Evolutionary conservation across 2,888 invertebrate species (phyloP).

Genomic region (Volucella zonaria): DNA sequence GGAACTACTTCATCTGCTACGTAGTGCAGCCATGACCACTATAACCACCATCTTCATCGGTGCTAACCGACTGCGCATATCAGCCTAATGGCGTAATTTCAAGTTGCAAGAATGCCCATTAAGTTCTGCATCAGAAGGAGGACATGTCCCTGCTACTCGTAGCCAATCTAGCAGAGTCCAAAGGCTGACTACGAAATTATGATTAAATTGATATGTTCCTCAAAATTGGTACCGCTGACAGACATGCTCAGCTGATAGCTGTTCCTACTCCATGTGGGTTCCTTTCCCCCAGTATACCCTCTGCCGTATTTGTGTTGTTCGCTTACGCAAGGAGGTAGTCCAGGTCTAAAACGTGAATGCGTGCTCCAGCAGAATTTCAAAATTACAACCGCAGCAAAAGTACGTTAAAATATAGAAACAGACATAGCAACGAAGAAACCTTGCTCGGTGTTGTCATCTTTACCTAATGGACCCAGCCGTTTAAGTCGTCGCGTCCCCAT

Average conservation of each 20-base stretch:
- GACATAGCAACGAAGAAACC: not conserved
- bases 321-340: conserved; percentile 26
- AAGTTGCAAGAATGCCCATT: conserved; percentile 46
- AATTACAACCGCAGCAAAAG: too few relatives aligned
- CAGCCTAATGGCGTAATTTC: conserved; percentile 47
- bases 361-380: not conserved
- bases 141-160: conserved; percentile 8
- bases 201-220: conserved; percentile 61
- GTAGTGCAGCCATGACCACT: too few relatives aligned
- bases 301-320: not conserved
- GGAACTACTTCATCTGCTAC: not conserved
- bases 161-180: not conserved
- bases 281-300: not conserved
- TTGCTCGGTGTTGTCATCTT: conserved; percentile 33
- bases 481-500: conserved; percentile 52
- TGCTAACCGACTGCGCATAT: conserved; percentile 28
- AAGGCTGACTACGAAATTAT: conserved; percentile 34
- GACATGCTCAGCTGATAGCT: conserved; percentile 48
- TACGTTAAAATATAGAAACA: not conserved
- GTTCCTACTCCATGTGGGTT: conserved; percentile 25
- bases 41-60: conserved; percentile 16
- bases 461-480: conserved; percentile 48
- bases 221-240: conserved; percentile 55
- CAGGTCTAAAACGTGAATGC: conserved; percentile 17
- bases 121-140: conserved; percentile 30